These are phyloP conservation scores for Tyria jacobaeae DNA, from an alignment of 2,888 invertebrate species.

Conservation along the genomic window DNA sequence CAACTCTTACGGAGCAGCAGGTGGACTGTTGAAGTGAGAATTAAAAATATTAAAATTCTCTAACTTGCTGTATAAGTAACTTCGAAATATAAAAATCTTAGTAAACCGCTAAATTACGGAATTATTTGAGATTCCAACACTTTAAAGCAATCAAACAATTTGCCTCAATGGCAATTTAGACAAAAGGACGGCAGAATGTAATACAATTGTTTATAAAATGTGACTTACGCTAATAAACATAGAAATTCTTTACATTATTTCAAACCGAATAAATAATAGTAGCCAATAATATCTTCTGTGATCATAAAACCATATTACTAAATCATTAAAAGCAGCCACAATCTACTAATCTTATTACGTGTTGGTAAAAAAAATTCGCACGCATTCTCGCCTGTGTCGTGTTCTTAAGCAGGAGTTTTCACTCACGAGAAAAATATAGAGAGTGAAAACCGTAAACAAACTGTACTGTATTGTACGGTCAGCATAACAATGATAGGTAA, in stretches of 20 bases:
- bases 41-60: no score
- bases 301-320: constrained; percentile 17
- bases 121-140: no score
- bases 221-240: no score
- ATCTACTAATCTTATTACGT: constrained; percentile 50
- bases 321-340: constrained; percentile 31
- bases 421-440: constrained; percentile 79
- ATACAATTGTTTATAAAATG: no score
- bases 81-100: no score
- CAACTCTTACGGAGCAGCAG: no score
- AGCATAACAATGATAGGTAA: constrained; percentile 47
- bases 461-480: constrained; percentile 61
- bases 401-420: constrained; percentile 67
- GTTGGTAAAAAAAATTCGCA: constrained; percentile 49
- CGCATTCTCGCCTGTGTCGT: constrained; percentile 32
- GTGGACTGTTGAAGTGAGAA: no score
- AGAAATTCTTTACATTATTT: not conserved
- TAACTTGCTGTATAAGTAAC: no score
- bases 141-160: no score
- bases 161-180: no score
- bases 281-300: constrained; percentile 2
- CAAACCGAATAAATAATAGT: not conserved
- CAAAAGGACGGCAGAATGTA: no score
- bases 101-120: no score
- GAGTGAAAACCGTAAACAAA: constrained; percentile 83